Base-by-base conservation (phyloP, 2,113 vertebrate species). In the Toxotes jaculatrix region DNA sequence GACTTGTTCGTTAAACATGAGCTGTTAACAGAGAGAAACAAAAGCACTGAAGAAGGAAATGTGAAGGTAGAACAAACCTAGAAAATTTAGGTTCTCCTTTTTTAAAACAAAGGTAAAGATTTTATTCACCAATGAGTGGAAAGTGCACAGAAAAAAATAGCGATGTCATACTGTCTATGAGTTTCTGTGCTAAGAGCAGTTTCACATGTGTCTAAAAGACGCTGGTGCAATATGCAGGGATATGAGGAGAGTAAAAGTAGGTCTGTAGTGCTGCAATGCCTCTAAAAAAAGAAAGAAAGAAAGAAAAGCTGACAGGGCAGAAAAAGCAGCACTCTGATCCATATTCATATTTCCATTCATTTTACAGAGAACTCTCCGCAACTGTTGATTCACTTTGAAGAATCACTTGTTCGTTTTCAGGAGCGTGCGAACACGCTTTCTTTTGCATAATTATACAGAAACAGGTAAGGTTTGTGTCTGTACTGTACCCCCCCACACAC, bases 311-410 rank as follows among this genome's bases (percentile, higher is more conserved):
- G 86, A 92, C 53, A 2, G 69, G 32, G 83, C 87, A 89, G 69
- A 88, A 90, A 87, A 86, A 34, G 56, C 67, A 61, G 57, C 19
- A 59, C 63, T 83, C 75, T 85, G 49, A 92, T 89, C 83, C 92
- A 92, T 92, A 92, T 92, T 92, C 90, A 91, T 88, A 87, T 83
- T 89, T 87, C 77, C 56, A 69, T 89, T 90, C 42, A 90, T 87
- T 89, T 87, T 31, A 87, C 81, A 21, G 32, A 75, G 68, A 85
- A 87, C 80, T 86, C 76, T 81, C 67, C 38, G 34, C 85, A 90
- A 88, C 85, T 92, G 83, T 90, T 91, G 85, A 90, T 89, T 80
- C 76, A 70, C 84, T 86, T 81, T 86, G 74, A 91, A 90, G 76
- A 89, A 85, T 80, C 56, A n/a, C 77, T 76, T 17, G 53, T 74